phyloP scores from a whole-genome alignment of 2,113 vertebrate species.

The Pomatostomus ruficeps region DNA sequence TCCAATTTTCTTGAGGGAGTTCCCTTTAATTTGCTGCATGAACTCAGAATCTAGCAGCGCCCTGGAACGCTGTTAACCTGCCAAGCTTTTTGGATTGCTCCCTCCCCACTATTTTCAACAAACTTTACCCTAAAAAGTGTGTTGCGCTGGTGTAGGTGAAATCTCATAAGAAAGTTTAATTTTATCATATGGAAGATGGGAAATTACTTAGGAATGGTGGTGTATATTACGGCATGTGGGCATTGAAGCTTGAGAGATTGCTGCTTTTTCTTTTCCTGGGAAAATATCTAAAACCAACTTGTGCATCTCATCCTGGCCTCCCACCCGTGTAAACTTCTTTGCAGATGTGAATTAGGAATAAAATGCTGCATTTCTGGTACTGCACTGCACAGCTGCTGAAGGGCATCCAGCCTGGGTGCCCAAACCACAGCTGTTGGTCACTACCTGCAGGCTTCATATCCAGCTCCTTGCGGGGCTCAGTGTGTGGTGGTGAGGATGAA shows the following conservation, averaged over 20 bases:
- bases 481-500: fast-evolving
- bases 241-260: not conserved
- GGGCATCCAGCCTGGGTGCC: not conserved
- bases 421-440: not conserved
- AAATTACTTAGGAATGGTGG: not conserved
- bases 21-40: slow-evolving; percentile 52
- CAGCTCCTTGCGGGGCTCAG: not conserved
- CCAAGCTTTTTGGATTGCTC: not conserved
- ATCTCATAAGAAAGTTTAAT: fast-evolving
- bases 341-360: not conserved
- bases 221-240: not conserved
- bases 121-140: not conserved
- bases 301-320: not conserved
- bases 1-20: slow-evolving; percentile 32
- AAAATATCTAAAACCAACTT: not conserved
- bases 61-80: not conserved
- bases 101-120: not conserved
- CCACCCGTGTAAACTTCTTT: not conserved
- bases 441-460: not conserved
- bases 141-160: not conserved
- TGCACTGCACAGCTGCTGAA: not conserved
- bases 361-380: not conserved
- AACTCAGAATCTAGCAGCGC: slow-evolving; percentile 25
- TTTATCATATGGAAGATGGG: not conserved
- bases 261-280: not conserved